Conservation (phyloP, 1,140 invertebrate genomes). For the Camponotus vicinus region DNA sequence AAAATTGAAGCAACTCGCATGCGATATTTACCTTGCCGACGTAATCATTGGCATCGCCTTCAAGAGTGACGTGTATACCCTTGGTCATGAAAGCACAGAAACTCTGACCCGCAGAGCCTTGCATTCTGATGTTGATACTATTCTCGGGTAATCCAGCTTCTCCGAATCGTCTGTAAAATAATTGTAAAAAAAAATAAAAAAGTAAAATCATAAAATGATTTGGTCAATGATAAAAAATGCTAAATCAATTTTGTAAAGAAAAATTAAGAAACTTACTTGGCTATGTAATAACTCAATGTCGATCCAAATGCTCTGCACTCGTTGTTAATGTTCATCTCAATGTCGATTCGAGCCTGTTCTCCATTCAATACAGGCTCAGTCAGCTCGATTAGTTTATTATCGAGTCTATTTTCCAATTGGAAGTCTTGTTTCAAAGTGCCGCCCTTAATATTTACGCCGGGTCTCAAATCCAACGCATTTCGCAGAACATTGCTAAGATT, state of each 20-base stretch:
- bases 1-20: neutral
- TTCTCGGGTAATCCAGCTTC: slow-evolving; percentile 95
- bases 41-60: slow-evolving; percentile 99
- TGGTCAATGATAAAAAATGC: slow-evolving; percentile 4
- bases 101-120: slow-evolving; percentile 99
- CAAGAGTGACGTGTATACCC: slow-evolving; percentile 95
- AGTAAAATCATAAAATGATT: neutral
- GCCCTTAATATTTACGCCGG: slow-evolving; percentile 96
- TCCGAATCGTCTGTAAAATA: slow-evolving; percentile 91
- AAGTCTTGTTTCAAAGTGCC: slow-evolving; percentile 96
- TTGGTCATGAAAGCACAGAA: slow-evolving; percentile 99
- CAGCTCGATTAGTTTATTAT: slow-evolving; percentile 94
- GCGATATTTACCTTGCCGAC: slow-evolving; percentile 89
- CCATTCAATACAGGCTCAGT: slow-evolving; percentile 92
- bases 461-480: slow-evolving; percentile 95
- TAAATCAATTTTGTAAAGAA: neutral
- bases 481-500: slow-evolving; percentile 95
- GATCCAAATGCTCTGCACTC: slow-evolving; percentile 97
- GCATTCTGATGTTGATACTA: slow-evolving; percentile 94
- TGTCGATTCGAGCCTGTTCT: slow-evolving; percentile 88
- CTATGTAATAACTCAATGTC: slow-evolving; percentile 97
- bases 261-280: slow-evolving; percentile 89
- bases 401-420: slow-evolving; percentile 95
- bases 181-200: slow-evolving; percentile 35
- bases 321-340: slow-evolving; percentile 95